Conservation (phyloP, 1,140 invertebrate genomes). For the Aphaenogaster floridana region DNA sequence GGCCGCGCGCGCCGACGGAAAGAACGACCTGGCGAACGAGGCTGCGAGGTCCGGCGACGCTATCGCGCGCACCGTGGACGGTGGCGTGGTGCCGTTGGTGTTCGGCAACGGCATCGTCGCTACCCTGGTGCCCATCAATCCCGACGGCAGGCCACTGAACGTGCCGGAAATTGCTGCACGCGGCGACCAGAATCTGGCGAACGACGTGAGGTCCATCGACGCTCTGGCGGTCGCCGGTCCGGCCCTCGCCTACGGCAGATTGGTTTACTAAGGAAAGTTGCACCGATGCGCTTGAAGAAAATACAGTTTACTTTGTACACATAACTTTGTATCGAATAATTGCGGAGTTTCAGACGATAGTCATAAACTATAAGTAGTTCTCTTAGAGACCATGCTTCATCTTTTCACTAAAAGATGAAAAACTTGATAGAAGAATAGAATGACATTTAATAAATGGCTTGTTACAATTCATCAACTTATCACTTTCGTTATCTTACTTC, state of each 20-base stretch:
- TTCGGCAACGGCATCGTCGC: conserved; percentile 44
- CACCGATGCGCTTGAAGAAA: background rate
- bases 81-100: conserved; percentile 33
- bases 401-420: background rate
- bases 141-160: conserved; percentile 77
- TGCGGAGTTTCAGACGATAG: background rate
- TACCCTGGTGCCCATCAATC: conserved; percentile 66
- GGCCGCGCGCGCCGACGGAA: conserved; percentile 86
- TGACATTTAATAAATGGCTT: conserved; percentile 7
- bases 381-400: background rate
- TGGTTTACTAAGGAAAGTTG: conserved; percentile 47
- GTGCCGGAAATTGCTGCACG: conserved; percentile 83
- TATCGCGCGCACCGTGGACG: conserved; percentile 29
- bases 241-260: conserved; percentile 61
- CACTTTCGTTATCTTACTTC: conserved; percentile 19
- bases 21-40: conserved; percentile 78
- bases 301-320: background rate
- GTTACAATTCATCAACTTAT: conserved; percentile 12
- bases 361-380: background rate
- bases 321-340: background rate
- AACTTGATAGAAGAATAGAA: background rate
- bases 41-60: conserved; percentile 78
- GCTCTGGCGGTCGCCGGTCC: conserved; percentile 67
- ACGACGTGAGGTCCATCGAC: conserved; percentile 77
- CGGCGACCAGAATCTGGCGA: conserved; percentile 80